Evolutionary conservation across 2,888 invertebrate genomes (phyloP), one percentile per base, ranked within the genome.

Genomic region (Eupithecia subfuscata): DNA sequence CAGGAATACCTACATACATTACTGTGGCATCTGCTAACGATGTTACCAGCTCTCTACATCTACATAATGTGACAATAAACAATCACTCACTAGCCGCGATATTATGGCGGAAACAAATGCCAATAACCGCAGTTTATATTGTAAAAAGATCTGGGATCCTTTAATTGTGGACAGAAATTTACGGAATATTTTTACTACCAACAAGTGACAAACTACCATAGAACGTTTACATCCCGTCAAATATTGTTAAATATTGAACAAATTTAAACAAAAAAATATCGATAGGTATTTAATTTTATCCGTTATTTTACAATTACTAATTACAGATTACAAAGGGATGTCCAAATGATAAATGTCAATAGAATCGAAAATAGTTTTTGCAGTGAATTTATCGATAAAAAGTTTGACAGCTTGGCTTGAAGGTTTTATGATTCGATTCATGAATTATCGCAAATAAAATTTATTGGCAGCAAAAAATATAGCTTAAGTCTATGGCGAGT

Each of bases 11-110:
- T 79, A 74, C 76, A 82, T 81, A 79, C 78, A 80, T 83, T 81
- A 81, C 75, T 63, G 34, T 77, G 81, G 83, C 82, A 85, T 86
- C 78, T 79, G 60, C 73, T 84, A 85, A 87, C 85, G 82, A 76
- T 74, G 70, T 73, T 76, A 82, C 83, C 79, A 75, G 80, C 85
- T 86, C 84, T 85, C 84, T 81, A 68, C 70, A 87, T 88, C 80
- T 82, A 75, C 86, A 86, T 88, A 88, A 86, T 80, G 82, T 76
- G 81, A 82, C 84, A 83, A 82, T 86, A 82, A 84, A 71, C 76
- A 74, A 80, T 80, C 75, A 71, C 69, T 81, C 79, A 78, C 68
- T 56, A 56, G 52, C 22, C 25, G 12, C 60, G 60, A 60, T 14
- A 25, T 25, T 56, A 60, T 25, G 60, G 22, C 60, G 60, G 25